Evolutionary conservation across 2,797 vertebrate genomes (phyloP), one percentile per base, ranked within the genome.

Genomic region (Enteromius argenteus): DNA sequence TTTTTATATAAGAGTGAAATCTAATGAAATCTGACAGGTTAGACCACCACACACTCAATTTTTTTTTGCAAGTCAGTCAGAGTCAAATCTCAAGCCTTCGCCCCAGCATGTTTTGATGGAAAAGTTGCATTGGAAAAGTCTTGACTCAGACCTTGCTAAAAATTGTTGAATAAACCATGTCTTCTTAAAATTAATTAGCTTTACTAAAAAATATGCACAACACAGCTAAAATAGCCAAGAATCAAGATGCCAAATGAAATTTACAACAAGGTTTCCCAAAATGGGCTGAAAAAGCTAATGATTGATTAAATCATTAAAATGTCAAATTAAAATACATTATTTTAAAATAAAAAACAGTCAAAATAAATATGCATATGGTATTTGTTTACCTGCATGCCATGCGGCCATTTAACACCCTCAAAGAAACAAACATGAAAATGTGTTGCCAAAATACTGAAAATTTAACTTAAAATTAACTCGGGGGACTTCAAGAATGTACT

Each of bases 41-140:
- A 51, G 58, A 79, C 39, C 60, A 66, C 10, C 77, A 46, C 9
- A 64, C 60, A 66, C 35, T 44, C 56, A 27, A 44, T 17, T 77
- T 77, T 44, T 77, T 44, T 77, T 27, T 77, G 37, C 74, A 77
- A 62, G 74, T 77, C 53, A 42, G n/a, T 76, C 51, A 39, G 35
- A 77, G 53, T 77, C 37, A 60, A 77, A 77, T 77, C 35, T 77
- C n/a, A 77, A 60, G 74, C n/a, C 53, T 77, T 77, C 74, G 2
- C 4, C 74, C 1, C 27, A 27, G 4, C 8, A 14, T 60, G 75
- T 62, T 77, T 62, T 42, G 56, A 77, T 60, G 37, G 37, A 60
- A 60, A 77, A 60, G 74, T 75, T 32, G 1, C n/a, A 13, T n/a
- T 56, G 73, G 19, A 75, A 75, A 75, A 58, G 13, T 77, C 74